These are phyloP conservation scores for Dryomyza anilis DNA, from an alignment of 2,888 invertebrate species.

Conservation along the genomic window DNA sequence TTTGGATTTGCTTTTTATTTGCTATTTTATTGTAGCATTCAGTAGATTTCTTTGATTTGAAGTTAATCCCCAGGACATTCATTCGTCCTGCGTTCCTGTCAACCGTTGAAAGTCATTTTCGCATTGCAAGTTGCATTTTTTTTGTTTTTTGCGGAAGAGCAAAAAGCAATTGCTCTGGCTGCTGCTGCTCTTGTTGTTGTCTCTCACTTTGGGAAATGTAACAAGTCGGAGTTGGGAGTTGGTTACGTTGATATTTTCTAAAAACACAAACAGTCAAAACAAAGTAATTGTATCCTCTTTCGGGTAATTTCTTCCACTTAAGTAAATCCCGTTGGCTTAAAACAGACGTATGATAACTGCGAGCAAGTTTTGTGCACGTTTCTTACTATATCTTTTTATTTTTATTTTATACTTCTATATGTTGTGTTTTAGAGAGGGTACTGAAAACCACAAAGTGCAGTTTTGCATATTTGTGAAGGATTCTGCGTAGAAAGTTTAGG, in stretches of 20 bases:
- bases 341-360: neutral
- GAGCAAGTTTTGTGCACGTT: too few species aligned
- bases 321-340: conserved; percentile 44
- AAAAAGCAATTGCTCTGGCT: too few species aligned
- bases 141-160: too few species aligned
- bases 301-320: conserved; percentile 54
- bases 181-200: too few species aligned
- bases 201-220: too few species aligned
- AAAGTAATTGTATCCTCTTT: conserved; percentile 49
- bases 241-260: neutral
- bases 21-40: neutral
- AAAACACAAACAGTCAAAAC: conserved; percentile 25
- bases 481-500: too few species aligned
- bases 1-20: conserved; percentile 13
- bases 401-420: neutral
- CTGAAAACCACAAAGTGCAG: neutral
- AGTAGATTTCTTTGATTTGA: conserved; percentile 45
- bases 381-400: neutral
- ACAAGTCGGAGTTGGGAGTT: neutral
- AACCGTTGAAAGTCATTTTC: conserved; percentile 3
- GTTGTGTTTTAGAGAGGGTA: neutral
- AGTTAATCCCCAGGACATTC: conserved; percentile 43
- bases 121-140: too few species aligned
- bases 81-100: neutral
- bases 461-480: too few species aligned